These are phyloP conservation scores for Propithecus coquereli DNA, from an alignment of 2,113 vertebrate genomes.

Conservation along the genomic window DNA sequence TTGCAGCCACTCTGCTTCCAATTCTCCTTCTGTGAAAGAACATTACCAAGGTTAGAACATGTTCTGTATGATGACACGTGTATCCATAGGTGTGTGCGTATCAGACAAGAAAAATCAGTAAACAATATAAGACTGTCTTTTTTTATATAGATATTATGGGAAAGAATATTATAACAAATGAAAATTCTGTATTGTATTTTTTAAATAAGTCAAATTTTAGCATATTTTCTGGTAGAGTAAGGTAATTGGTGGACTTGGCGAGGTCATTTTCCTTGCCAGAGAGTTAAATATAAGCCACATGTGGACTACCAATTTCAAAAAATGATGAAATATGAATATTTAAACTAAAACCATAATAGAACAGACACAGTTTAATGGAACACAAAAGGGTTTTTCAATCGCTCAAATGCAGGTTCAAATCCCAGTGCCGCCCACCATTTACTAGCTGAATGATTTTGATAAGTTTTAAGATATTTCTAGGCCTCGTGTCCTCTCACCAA, in stretches of 20 bases:
- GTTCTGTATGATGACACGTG: rapidly evolving
- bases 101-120: not conserved
- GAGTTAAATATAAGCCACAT: not conserved
- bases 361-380: not conserved
- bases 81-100: not conserved
- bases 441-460: not conserved
- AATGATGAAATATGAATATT: not conserved
- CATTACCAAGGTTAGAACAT: not conserved
- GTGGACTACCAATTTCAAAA: not conserved
- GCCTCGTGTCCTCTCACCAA: not conserved
- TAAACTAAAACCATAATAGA: not conserved
- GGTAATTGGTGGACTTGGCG: not conserved
- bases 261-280: not conserved
- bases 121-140: not conserved
- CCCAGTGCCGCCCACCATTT: not conserved
- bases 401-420: not conserved
- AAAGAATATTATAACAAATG: not conserved
- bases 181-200: not conserved
- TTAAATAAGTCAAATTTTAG: not conserved
- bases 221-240: not conserved
- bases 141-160: not conserved
- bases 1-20: slow-evolving; percentile 95
- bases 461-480: not conserved
- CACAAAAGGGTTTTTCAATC: not conserved
- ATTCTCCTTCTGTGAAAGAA: slow-evolving; percentile 87